Conservation (phyloP, 2,797 vertebrate species). For the Acanthurus leucopareius region DNA sequence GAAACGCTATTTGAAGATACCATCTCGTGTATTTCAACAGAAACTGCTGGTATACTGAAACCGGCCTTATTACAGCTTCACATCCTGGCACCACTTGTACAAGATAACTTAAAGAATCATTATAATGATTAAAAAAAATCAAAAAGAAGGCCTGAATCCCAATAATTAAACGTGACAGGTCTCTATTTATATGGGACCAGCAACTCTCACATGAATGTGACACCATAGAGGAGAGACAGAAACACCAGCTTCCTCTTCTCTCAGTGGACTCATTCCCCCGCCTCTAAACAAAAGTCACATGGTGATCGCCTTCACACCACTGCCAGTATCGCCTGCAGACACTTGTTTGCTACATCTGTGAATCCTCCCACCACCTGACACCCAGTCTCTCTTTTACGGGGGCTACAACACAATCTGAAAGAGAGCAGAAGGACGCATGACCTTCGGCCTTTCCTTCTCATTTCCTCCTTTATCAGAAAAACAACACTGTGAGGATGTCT, state of each 20-base stretch:
- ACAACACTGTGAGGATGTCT: conserved; percentile 66
- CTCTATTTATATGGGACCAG: neutral
- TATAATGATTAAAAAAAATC: neutral
- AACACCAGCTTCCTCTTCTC: conserved; percentile 58
- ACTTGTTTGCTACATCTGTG: conserved; percentile 1
- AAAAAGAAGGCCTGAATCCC: neutral
- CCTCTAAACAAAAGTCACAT: conserved; percentile 27
- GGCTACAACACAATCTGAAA: conserved; percentile 11
- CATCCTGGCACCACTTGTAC: neutral
- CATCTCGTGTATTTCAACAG: conserved; percentile 27
- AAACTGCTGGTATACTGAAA: conserved; percentile 24
- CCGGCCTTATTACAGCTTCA: neutral
- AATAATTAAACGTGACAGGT: neutral
- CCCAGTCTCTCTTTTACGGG: conserved; percentile 30
- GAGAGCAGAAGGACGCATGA: conserved; percentile 25
- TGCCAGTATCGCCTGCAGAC: neutral
- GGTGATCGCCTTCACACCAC: neutral
- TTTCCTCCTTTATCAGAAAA: conserved; percentile 30
- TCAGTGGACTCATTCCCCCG: conserved; percentile 34
- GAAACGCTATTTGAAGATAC: conserved; percentile 41
- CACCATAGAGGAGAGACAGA: conserved; percentile 32
- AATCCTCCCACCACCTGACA: neutral
- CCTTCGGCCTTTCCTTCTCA: conserved; percentile 4
- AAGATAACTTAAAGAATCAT: neutral
- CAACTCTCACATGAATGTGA: conserved; percentile 22